Conservation (phyloP, 2,113 vertebrate genomes). For the Geothlypis trichas region DNA sequence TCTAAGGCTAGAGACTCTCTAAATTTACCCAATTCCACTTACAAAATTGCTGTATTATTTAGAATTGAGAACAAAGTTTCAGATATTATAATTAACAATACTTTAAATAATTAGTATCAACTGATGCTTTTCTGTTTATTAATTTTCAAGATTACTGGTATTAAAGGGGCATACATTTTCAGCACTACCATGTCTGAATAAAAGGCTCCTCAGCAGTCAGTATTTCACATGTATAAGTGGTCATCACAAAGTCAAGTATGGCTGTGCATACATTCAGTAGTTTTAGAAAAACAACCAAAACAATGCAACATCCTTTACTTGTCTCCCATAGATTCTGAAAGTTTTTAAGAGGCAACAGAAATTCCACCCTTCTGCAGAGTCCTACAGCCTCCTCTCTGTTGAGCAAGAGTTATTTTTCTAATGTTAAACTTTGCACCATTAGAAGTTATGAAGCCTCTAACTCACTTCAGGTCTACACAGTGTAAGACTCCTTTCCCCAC, state of each 20-base stretch:
- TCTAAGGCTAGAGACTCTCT: background rate
- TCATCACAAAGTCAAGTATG: background rate
- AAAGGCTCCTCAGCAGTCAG: background rate
- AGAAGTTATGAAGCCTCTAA: background rate
- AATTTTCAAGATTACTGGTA: background rate
- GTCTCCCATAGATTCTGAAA: background rate
- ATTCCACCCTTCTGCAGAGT: background rate
- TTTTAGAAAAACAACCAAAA: background rate
- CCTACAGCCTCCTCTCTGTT: background rate
- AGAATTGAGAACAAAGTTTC: background rate
- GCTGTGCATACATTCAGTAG: background rate
- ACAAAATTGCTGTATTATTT: background rate
- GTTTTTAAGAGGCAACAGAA: background rate
- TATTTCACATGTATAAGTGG: background rate
- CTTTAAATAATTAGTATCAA: background rate
- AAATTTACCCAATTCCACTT: background rate
- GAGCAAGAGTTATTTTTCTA: background rate
- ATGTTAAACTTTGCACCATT: background rate
- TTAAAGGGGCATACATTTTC: background rate
- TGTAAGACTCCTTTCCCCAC: background rate
- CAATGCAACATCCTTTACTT: background rate
- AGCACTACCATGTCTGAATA: background rate
- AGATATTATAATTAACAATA: background rate
- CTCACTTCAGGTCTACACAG: background rate
- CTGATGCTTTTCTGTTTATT: background rate